Percentiles rank a stretch among this genome's conserved stretches.
phyloP scores from a whole-genome alignment of 2,888 invertebrate species.

The Caenorhabditis sp. region DNA sequence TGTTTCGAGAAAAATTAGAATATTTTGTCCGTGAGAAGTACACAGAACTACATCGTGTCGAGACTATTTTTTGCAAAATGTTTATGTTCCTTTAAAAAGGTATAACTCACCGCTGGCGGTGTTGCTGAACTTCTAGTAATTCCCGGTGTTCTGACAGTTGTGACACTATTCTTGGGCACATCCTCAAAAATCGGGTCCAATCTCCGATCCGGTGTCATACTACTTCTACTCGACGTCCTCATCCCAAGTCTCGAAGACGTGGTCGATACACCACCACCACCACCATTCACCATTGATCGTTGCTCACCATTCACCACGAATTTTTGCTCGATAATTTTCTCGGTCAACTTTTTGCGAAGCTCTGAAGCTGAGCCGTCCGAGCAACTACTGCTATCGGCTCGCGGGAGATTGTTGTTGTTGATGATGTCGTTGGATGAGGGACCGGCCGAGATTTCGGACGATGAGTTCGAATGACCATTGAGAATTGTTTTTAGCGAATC shows the following conservation, averaged over 20 bases:
- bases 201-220: slow-evolving; percentile 49
- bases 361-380: slow-evolving; percentile 24
- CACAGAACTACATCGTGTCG: too few relatives aligned
- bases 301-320: slow-evolving; percentile 51
- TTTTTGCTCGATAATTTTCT: slow-evolving; percentile 41
- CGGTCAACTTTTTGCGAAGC: slow-evolving; percentile 40
- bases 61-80: too few relatives aligned
- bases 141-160: slow-evolving; percentile 20
- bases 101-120: slow-evolving; percentile 13
- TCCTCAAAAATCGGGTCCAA: slow-evolving; percentile 52
- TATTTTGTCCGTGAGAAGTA: too few relatives aligned
- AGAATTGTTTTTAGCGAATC: slow-evolving; percentile 36
- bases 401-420: neutral
- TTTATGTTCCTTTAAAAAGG: too few relatives aligned
- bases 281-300: slow-evolving; percentile 29
- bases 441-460: slow-evolving; percentile 11
- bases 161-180: slow-evolving; percentile 14
- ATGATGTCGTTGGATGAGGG: slow-evolving; percentile 10
- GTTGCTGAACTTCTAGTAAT: slow-evolving; percentile 33
- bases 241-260: slow-evolving; percentile 23
- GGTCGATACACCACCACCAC: too few relatives aligned
- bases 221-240: slow-evolving; percentile 40
- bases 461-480: slow-evolving; percentile 7
- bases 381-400: slow-evolving; percentile 23
- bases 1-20: too few relatives aligned